Conservation (phyloP, 2,888 invertebrate genomes). For the Linyphia triangularis region DNA sequence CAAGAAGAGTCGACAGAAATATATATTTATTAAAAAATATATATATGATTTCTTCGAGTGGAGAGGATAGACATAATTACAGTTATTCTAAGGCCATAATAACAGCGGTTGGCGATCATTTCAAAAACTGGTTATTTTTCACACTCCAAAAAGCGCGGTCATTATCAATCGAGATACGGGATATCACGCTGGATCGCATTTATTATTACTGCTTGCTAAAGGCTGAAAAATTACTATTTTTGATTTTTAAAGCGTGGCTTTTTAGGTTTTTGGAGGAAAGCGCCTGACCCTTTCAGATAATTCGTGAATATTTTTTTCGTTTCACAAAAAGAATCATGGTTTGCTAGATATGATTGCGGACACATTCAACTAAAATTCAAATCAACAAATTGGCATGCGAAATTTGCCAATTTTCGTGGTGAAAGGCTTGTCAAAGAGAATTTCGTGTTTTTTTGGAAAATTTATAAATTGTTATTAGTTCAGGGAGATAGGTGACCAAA, state of each 20-base stretch:
- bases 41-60: slow-evolving; percentile 28
- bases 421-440: too few species aligned
- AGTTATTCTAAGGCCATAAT: slow-evolving; percentile 30
- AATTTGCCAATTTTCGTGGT: too few species aligned
- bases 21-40: slow-evolving; percentile 6
- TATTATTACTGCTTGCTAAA: slow-evolving; percentile 28
- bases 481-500: too few species aligned
- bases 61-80: slow-evolving; percentile 55
- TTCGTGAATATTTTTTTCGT: neutral
- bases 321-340: too few species aligned
- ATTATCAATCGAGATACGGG: slow-evolving; percentile 40
- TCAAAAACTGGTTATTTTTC: slow-evolving; percentile 30
- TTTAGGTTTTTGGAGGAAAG: neutral
- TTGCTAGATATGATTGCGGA: too few species aligned
- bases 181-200: slow-evolving; percentile 24
- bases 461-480: too few species aligned
- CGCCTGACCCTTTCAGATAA: neutral
- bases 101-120: slow-evolving; percentile 37
- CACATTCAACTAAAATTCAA: too few species aligned
- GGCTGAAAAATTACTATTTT: neutral
- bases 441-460: too few species aligned
- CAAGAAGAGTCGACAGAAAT: neutral
- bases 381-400: too few species aligned
- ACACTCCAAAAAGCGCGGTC: slow-evolving; percentile 30
- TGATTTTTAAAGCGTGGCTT: neutral